Conservation (phyloP, 1,140 invertebrate species). For the Andricus grossulariae region DNA sequence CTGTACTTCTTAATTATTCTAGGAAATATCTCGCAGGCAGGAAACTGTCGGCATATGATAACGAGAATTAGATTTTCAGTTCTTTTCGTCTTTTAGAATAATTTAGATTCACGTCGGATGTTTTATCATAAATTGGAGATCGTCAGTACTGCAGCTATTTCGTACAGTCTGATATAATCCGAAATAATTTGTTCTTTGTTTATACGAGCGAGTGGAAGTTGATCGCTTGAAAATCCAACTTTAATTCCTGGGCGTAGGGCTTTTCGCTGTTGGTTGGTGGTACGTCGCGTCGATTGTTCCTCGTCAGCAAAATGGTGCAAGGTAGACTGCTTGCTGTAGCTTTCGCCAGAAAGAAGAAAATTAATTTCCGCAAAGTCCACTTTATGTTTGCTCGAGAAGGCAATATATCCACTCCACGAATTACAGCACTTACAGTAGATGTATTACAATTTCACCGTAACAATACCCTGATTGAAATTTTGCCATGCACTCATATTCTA, state of each 20-base stretch:
- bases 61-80: too few species aligned
- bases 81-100: too few species aligned
- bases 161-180: conserved; percentile 3
- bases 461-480: not conserved
- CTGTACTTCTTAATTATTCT: not conserved
- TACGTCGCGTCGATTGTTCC: not conserved
- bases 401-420: not conserved
- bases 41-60: too few species aligned
- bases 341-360: conserved; percentile 11
- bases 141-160: not conserved
- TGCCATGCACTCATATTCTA: too few species aligned
- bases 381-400: not conserved
- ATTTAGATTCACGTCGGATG: too few species aligned
- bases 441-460: not conserved
- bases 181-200: conserved; percentile 25
- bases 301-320: conserved; percentile 31
- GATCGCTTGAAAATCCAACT: conserved; percentile 20
- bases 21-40: too few species aligned
- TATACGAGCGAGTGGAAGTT: not conserved
- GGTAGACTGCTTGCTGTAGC: not conserved
- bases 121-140: too few species aligned
- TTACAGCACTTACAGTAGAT: not conserved
- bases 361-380: conserved; percentile 28
- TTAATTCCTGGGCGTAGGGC: conserved; percentile 14
- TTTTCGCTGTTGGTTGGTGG: conserved; percentile 17